These are phyloP conservation scores for Sesia apiformis DNA, from an alignment of 2,888 invertebrate genomes.

Conservation along the genomic window DNA sequence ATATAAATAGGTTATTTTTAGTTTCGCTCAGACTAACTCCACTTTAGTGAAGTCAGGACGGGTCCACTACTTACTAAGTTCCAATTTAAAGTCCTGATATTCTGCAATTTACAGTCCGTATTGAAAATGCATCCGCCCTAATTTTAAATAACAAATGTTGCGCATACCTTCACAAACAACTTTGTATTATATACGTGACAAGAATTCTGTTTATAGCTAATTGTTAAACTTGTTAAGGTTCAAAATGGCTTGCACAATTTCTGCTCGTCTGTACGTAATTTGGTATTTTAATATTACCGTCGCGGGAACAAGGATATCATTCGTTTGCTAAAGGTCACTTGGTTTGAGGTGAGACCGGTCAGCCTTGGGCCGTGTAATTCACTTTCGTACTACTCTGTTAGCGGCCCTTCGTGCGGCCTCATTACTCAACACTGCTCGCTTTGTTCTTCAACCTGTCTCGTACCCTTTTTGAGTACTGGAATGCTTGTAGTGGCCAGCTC, in stretches of 20 bases:
- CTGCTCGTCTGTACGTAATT: slow-evolving; percentile 14
- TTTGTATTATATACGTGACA: too few relatives aligned
- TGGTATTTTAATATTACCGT: slow-evolving; percentile 41
- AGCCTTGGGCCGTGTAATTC: slow-evolving; percentile 65
- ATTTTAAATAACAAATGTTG: too few relatives aligned
- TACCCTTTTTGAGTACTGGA: not conserved
- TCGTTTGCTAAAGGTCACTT: slow-evolving; percentile 63
- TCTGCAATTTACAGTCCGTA: too few relatives aligned
- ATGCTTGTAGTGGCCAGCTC: not conserved
- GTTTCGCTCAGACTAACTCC: too few relatives aligned
- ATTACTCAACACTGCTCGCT: slow-evolving; percentile 56
- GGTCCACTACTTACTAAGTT: too few relatives aligned
- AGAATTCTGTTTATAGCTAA: too few relatives aligned
- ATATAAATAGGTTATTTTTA: too few relatives aligned
- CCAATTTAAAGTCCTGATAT: too few relatives aligned
- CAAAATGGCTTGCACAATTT: not conserved
- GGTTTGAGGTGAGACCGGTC: slow-evolving; percentile 69
- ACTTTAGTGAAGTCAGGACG: too few relatives aligned
- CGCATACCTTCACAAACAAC: too few relatives aligned
- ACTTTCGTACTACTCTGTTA: slow-evolving; percentile 57
- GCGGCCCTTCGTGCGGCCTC: slow-evolving; percentile 65
- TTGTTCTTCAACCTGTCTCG: slow-evolving; percentile 30
- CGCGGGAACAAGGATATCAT: slow-evolving; percentile 66
- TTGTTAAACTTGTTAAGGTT: not conserved
- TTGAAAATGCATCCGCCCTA: too few relatives aligned